A percentile compares a stretch with the other conserved stretches of the same genome.
These are phyloP conservation scores for Lamprologus tigripictilis DNA, from an alignment of 2,113 vertebrate genomes.

Conservation along the genomic window DNA sequence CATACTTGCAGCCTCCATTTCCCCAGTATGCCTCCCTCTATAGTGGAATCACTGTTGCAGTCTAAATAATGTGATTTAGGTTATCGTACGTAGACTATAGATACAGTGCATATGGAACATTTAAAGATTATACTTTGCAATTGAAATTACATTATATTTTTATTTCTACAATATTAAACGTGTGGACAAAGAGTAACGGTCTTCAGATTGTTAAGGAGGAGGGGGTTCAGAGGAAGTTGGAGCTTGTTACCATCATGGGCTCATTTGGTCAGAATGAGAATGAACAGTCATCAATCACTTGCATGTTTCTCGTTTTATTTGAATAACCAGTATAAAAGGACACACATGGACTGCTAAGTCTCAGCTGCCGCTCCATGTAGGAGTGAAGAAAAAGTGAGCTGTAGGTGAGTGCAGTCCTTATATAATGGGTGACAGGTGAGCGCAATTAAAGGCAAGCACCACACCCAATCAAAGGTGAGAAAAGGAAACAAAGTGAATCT, in stretches of 20 bases:
- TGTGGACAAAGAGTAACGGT: not conserved
- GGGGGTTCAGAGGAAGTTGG: not conserved
- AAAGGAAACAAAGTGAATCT: not conserved
- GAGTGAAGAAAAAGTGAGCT: not conserved
- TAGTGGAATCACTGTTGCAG: not conserved
- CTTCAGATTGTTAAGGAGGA: not conserved
- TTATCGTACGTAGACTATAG: not conserved
- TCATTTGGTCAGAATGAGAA: not conserved
- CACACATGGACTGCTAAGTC: not conserved
- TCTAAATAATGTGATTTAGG: not conserved
- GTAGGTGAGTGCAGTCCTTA: not conserved
- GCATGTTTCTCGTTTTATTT: rapidly evolving
- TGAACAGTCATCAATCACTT: not conserved
- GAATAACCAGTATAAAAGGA: not conserved
- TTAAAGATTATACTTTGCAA: not conserved
- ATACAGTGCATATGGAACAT: not conserved
- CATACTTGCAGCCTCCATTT: not conserved
- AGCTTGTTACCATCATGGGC: not conserved
- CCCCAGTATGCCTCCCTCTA: not conserved
- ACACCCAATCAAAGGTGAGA: not conserved
- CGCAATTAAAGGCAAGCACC: not conserved
- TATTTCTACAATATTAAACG: not conserved
- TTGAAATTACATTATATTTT: not conserved
- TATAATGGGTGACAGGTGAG: not conserved
- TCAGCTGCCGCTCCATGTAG: not conserved